Evolutionary conservation across 2,797 vertebrate genomes (phyloP), one percentile per base, ranked within the genome.

Genomic region (Yasuhikotakia modesta): DNA sequence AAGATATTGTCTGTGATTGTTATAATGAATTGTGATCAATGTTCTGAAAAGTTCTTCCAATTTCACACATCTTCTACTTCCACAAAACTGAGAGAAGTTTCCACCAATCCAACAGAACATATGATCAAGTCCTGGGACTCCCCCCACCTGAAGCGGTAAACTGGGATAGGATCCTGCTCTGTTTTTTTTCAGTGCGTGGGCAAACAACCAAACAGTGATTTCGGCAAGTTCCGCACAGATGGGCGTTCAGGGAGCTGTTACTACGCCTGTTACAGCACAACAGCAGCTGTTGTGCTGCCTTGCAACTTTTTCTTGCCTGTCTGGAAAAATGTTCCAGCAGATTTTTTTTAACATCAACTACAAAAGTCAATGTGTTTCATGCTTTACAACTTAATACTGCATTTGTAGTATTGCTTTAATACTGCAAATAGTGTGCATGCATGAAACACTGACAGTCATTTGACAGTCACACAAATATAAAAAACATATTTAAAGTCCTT

Each of bases 261-360:
- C 87, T 90, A 83, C 79, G 70, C 80, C 83, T 90, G 90, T 92
- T 89, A 92, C 89, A 90, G 90, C 87, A 93, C 89, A 64, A 77
- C 80, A 83, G 69, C 72, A 85, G 81, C 90, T 87, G 89, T 85
- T 90, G 84, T 80, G 81, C 81, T 76, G 84, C 85, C 89, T 13
- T 80, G 14, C 61, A 81, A 72, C 53, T 55, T 80, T 67, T 84
- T 48, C 39, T 52, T 35, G 4, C 63, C 53, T 5, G 69, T 70
- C 80, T 86, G 85, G 82, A 82, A 81, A 84, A 80, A 50, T 77
- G 70, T 81, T 82, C 39, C 79, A 50, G 46, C 22, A 53, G 57
- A n/a, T 14, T 55, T n/a, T 60, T 73, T 52, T 35, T 24, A 53
- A 27, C 16, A 63, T 61, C 57, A 48, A 61, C 52, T 57, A 53